Base-by-base conservation (phyloP, 2,888 invertebrate genomes). In the Endotricha flammealis region DNA sequence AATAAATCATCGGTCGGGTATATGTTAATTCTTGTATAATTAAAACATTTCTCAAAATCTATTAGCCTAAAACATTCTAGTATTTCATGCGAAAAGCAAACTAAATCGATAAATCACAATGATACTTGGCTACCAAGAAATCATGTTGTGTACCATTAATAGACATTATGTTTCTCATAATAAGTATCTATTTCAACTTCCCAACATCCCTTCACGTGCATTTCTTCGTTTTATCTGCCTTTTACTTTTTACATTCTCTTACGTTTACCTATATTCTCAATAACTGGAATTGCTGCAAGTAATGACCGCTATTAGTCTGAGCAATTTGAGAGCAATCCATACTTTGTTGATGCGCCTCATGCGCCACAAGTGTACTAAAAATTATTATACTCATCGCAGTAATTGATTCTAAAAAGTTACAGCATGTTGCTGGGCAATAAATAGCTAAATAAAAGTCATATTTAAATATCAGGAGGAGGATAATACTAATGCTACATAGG, bases 401-500 rank as follows among this genome's bases (percentile, higher is more conserved):
- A 13, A 28, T 28, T 13, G 28, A 13, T 16, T 16, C 3, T 16
- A 16, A 14, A 29, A 16, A 8, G 9, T 9, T 16, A 29, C 6
- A 5, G 14, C 14, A 16, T 14, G 13, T 29, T 9, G 13, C 14
- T 16, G 14, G n/a, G 13, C 3, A 31, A 12, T 1, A 16, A 11
- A 20, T 16, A n/a, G 9, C 4, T 10, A n/a, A 29, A 29, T 24
- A n/a, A n/a, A n/a, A n/a, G n/a, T n/a, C n/a, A 2, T 7, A 20
- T 20, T 20, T 20, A 28, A 13, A 28, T n/a, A 4, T n/a, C n/a
- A 12, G 6, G 14, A 4, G n/a, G 4, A 12, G 5, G 9, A 28
- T 28, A 28, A 28, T 9, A 28, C 13, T 28, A 28, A 28, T 14
- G n/a, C 28, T 22, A 12, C n/a, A 31, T 31, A 31, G 22, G 22